phyloP scores from a whole-genome alignment of 1,140 invertebrate genomes.

The Dryas iulia region DNA sequence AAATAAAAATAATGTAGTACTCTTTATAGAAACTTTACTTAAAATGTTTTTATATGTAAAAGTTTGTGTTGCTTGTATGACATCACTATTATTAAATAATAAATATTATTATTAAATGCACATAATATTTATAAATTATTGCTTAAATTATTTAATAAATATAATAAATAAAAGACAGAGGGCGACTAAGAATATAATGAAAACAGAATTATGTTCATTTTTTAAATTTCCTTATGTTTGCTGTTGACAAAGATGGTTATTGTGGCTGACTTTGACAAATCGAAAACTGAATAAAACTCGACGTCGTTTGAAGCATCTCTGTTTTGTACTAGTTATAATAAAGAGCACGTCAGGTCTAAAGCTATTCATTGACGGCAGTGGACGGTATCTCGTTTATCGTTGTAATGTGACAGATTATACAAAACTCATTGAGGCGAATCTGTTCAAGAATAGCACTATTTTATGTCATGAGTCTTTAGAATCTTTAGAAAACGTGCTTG shows the following conservation, averaged over 20 bases:
- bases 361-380: constrained; percentile 24
- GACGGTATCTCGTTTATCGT: constrained; percentile 32
- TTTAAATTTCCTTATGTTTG: constrained; percentile 19
- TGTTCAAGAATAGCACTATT: neutral
- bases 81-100: no score
- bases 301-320: constrained; percentile 40
- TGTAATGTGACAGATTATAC: constrained; percentile 28
- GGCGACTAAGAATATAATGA: neutral
- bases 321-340: constrained; percentile 33
- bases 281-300: constrained; percentile 51
- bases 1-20: neutral
- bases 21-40: no score
- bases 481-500: neutral
- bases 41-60: no score
- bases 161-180: constrained; percentile 8
- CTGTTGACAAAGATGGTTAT: constrained; percentile 50
- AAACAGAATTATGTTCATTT: neutral
- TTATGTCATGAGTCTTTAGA: neutral
- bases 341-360: constrained; percentile 20
- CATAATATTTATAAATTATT: no score
- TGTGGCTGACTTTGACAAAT: constrained; percentile 66
- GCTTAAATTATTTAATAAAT: neutral
- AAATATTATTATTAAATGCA: no score
- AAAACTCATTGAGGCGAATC: constrained; percentile 16
- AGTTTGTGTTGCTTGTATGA: no score